A percentile compares a stretch with the other conserved stretches of the same genome.
These are phyloP conservation scores for Hirtodrosophila confusa DNA, from an alignment of 2,888 invertebrate species.

Conservation along the genomic window DNA sequence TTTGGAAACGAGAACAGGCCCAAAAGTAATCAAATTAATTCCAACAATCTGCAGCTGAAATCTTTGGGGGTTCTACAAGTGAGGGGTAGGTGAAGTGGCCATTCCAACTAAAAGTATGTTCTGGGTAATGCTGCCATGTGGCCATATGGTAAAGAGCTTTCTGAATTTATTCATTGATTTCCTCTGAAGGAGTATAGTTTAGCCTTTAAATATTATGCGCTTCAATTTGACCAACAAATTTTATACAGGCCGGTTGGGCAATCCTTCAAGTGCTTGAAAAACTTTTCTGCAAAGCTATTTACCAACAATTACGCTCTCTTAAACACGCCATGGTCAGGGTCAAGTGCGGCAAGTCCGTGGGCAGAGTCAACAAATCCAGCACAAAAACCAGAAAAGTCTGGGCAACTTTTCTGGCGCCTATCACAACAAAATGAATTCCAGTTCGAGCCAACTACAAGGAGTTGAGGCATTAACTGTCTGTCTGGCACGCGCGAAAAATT, in stretches of 20 bases:
- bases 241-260: conserved; percentile 13
- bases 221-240: conserved; percentile 17
- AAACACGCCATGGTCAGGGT: conserved; percentile 41
- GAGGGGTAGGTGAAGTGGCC: too few species aligned
- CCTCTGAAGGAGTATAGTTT: neutral
- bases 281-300: conserved; percentile 42
- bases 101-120: too few species aligned
- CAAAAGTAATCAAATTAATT: too few species aligned
- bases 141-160: too few species aligned
- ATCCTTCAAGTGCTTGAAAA: conserved; percentile 33
- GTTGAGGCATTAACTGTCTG: conserved; percentile 34
- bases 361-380: conserved; percentile 16
- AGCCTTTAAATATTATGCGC: neutral
- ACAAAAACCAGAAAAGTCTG: conserved; percentile 30
- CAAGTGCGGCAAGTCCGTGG: conserved; percentile 17
- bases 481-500: conserved; percentile 53
- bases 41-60: too few species aligned
- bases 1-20: too few species aligned
- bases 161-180: too few species aligned
- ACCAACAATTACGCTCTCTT: conserved; percentile 48
- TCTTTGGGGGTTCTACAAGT: too few species aligned
- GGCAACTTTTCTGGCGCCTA: conserved; percentile 62
- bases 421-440: conserved; percentile 18
- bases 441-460: conserved; percentile 8
- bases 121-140: too few species aligned